A percentile compares a stretch with the other conserved stretches of the same genome.
phyloP scores from a whole-genome alignment of 2,888 invertebrate genomes.

The Nasonovia ribisnigri region DNA sequence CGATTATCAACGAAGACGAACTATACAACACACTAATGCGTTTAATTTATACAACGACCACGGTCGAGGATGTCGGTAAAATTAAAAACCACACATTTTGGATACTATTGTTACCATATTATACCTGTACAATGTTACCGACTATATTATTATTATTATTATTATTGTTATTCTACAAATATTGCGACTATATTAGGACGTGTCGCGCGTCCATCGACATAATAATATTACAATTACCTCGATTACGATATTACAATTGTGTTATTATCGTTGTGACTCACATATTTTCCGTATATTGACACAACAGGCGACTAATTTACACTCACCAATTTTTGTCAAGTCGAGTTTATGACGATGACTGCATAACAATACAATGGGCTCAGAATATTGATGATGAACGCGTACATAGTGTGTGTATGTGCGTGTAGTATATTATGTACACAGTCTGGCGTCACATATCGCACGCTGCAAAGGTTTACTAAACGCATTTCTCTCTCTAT shows the following conservation, averaged over 20 bases:
- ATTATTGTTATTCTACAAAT: background rate
- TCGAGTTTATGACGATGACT: background rate
- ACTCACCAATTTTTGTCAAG: background rate
- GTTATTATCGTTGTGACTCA: background rate
- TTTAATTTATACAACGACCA: background rate
- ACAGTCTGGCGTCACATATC: slow-evolving; percentile 6
- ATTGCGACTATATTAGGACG: background rate
- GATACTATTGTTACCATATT: background rate
- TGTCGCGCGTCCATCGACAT: background rate
- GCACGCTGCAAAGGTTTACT: background rate
- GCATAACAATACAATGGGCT: slow-evolving; percentile 1
- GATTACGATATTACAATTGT: background rate
- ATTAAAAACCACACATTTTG: background rate
- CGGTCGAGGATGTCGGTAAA: background rate
- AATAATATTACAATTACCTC: slow-evolving; percentile 1
- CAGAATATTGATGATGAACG: slow-evolving; percentile 2
- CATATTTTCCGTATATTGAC: background rate
- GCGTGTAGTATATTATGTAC: background rate
- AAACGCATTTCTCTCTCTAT: background rate
- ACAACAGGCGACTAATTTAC: background rate
- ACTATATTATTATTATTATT: background rate
- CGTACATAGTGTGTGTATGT: background rate
- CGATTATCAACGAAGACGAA: background rate
- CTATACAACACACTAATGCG: background rate
- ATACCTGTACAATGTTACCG: background rate